Evolutionary conservation across 2,888 invertebrate species (phyloP).

Genomic region (Drosophila meridiana): DNA sequence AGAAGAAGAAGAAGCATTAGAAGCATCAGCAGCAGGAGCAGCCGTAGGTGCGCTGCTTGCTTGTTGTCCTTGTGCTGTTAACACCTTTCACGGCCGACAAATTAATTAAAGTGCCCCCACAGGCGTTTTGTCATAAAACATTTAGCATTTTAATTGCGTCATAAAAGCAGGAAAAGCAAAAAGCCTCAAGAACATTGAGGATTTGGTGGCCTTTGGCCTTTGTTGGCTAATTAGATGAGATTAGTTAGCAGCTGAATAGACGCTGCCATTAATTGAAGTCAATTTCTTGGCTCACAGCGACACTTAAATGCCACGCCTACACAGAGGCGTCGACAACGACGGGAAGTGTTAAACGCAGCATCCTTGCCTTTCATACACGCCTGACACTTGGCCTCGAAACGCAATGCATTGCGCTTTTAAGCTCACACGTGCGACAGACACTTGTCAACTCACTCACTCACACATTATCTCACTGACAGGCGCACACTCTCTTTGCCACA

Average conservation of each 20-base stretch:
- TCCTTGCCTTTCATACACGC: constrained; percentile 49
- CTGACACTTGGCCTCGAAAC: constrained; percentile 77
- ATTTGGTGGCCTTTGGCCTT: constrained; percentile 47
- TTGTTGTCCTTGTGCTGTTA: constrained; percentile 69
- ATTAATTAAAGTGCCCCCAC: constrained; percentile 71
- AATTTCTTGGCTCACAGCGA: constrained; percentile 27
- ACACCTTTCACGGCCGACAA: constrained; percentile 76
- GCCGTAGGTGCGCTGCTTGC: constrained; percentile 9
- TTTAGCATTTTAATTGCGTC: constrained; percentile 77
- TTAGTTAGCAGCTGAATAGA: constrained; percentile 39
- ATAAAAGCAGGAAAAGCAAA: constrained; percentile 52
- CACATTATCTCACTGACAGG: constrained; percentile 19
- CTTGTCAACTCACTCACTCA: constrained; percentile 53
- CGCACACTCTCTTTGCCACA: constrained; percentile 20
- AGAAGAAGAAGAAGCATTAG: not conserved
- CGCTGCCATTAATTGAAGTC: constrained; percentile 30
- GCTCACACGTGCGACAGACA: constrained; percentile 71
- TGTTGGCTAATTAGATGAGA: constrained; percentile 70
- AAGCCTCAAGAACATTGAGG: constrained; percentile 5
- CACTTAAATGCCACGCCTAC: constrained; percentile 25
- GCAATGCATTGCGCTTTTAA: constrained; percentile 76
- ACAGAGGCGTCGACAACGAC: constrained; percentile 24
- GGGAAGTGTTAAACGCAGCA: constrained; percentile 58
- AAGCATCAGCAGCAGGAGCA: not conserved
- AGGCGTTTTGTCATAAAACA: constrained; percentile 66